Conservation (phyloP, 2,797 vertebrate genomes). For the Tenualosa thibaudeaui region DNA sequence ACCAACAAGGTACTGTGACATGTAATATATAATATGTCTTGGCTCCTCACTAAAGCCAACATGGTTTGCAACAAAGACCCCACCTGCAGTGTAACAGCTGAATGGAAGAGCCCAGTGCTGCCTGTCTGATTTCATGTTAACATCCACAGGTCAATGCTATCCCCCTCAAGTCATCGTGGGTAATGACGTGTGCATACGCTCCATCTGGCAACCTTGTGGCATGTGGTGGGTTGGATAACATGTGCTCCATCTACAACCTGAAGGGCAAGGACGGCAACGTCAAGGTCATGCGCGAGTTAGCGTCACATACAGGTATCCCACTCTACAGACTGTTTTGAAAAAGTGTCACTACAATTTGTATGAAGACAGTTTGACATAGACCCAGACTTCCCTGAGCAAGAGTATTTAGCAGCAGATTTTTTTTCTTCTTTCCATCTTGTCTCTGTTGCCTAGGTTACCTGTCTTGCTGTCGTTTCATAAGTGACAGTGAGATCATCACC, state of each 20-base stretch:
- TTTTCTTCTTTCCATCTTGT: constrained; percentile 23
- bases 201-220: constrained; percentile 97
- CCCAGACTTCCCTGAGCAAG: not conserved
- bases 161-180: constrained; percentile 96
- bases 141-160: constrained; percentile 90
- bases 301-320: constrained; percentile 86
- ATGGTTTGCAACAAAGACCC: not conserved
- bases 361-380: not conserved
- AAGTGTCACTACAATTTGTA: not conserved
- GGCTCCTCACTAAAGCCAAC: not conserved
- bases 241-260: constrained; percentile 98
- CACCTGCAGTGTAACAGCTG: not conserved
- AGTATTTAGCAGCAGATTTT: not conserved
- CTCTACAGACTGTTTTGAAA: not conserved
- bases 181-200: constrained; percentile 97
- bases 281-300: constrained; percentile 95
- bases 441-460: constrained; percentile 83
- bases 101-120: not conserved
- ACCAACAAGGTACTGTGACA: constrained; percentile 89
- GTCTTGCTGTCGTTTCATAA: constrained; percentile 94
- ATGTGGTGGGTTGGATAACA: constrained; percentile 96
- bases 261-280: constrained; percentile 93
- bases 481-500: constrained; percentile 92
- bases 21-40: not conserved
- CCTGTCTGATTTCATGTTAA: constrained; percentile 16